Percentiles rank a stretch among this genome's conserved stretches.
Evolutionary conservation across 2,888 invertebrate genomes (phyloP).

Genomic region (Troides oblongomaculatus): DNA sequence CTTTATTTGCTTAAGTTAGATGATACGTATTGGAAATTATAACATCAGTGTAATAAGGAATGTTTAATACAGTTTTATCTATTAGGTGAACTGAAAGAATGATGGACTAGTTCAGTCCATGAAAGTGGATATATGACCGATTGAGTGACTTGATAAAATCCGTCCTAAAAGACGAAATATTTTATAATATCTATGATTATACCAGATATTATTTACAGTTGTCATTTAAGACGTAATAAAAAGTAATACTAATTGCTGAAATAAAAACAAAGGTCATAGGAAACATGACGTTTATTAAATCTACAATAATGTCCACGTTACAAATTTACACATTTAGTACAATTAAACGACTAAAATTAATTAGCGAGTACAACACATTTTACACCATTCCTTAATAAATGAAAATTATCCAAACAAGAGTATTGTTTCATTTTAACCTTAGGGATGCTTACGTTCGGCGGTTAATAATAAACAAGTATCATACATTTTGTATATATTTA

Average conservation of each 20-base stretch:
- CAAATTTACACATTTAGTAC: slow-evolving; percentile 25
- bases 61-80: too few relatives aligned
- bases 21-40: too few relatives aligned
- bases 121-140: not conserved
- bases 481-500: not conserved
- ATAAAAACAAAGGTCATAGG: slow-evolving; percentile 8
- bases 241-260: not conserved
- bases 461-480: not conserved
- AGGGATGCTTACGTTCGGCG: not conserved
- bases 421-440: slow-evolving; percentile 36
- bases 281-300: slow-evolving; percentile 26
- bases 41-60: too few relatives aligned
- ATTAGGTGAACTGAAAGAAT: too few relatives aligned
- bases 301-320: slow-evolving; percentile 21
- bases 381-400: slow-evolving; percentile 69
- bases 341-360: slow-evolving; percentile 10
- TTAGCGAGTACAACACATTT: slow-evolving; percentile 39
- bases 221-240: not conserved
- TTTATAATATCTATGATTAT: not conserved
- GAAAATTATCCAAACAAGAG: slow-evolving; percentile 44
- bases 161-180: not conserved
- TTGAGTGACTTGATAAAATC: not conserved
- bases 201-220: not conserved
- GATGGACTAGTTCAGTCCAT: too few relatives aligned
- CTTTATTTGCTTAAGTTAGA: too few relatives aligned